phyloP scores from a whole-genome alignment of 2,113 vertebrate genomes.

The Tangachromis dhanisi region DNA sequence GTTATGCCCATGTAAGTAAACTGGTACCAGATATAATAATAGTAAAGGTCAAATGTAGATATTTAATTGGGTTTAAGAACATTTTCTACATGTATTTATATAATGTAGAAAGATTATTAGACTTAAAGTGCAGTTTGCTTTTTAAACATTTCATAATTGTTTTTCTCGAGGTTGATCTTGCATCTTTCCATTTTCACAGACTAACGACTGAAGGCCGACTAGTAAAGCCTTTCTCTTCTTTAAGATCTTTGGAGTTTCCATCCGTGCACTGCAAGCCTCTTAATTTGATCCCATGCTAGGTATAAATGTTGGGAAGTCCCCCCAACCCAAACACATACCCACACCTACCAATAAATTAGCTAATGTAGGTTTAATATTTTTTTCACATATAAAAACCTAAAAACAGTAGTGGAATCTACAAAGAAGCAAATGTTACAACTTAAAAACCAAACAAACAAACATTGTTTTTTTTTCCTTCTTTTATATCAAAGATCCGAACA shows the following conservation, averaged over 20 bases:
- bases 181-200: not conserved
- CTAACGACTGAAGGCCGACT: not conserved
- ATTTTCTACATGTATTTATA: not conserved
- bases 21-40: not conserved
- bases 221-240: not conserved
- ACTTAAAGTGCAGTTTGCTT: not conserved
- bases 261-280: not conserved
- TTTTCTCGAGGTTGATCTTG: not conserved
- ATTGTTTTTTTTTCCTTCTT: accelerated
- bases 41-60: not conserved
- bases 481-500: accelerated
- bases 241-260: not conserved
- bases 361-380: not conserved
- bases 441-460: not conserved
- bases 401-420: not conserved
- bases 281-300: not conserved
- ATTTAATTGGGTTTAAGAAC: not conserved
- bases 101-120: not conserved
- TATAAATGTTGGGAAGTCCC: not conserved
- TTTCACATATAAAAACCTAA: not conserved
- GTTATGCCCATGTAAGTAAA: not conserved
- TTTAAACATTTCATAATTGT: not conserved
- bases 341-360: not conserved
- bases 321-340: not conserved
- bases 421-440: not conserved